phyloP scores from a whole-genome alignment of 2,113 vertebrate genomes.

The Xiphophorus hellerii region DNA sequence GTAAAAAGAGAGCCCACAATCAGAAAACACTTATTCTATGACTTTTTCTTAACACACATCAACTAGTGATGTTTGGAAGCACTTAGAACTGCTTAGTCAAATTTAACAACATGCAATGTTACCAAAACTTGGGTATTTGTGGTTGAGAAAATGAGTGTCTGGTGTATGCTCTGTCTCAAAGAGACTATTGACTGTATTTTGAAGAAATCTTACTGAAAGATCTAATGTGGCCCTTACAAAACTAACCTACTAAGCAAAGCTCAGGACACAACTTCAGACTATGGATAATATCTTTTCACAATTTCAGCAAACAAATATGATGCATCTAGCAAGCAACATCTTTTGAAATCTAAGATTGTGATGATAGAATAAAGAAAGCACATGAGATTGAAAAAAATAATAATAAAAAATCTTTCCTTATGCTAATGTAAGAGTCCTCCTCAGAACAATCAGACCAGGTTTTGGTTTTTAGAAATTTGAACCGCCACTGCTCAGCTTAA shows the following conservation, averaged over 20 bases:
- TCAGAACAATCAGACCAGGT: constrained; percentile 9
- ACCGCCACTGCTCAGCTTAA: constrained; percentile 18
- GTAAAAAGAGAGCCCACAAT: too few species aligned
- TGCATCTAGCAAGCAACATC: constrained; percentile 12
- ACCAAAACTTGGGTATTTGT: too few species aligned
- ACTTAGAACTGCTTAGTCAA: too few species aligned
- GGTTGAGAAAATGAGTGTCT: too few species aligned
- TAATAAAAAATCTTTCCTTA: constrained; percentile 17
- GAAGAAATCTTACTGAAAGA: constrained; percentile 27
- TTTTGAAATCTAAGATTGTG: constrained; percentile 28
- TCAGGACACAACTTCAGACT: constrained; percentile 21
- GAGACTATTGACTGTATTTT: not conserved
- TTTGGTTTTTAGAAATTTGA: constrained; percentile 34
- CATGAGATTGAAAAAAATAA: constrained; percentile 5
- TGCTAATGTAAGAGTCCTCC: constrained; percentile 1
- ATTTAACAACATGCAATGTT: too few species aligned
- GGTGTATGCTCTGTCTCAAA: too few species aligned
- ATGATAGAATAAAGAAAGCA: constrained; percentile 16
- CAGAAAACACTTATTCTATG: too few species aligned
- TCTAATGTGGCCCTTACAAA: constrained; percentile 17
- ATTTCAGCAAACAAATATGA: constrained; percentile 39
- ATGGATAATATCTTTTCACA: constrained; percentile 37
- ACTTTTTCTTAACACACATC: too few species aligned
- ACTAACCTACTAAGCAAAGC: constrained; percentile 28
- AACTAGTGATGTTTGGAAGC: too few species aligned